phyloP scores from a whole-genome alignment of 2,888 invertebrate species.

The Troilus luridus region DNA sequence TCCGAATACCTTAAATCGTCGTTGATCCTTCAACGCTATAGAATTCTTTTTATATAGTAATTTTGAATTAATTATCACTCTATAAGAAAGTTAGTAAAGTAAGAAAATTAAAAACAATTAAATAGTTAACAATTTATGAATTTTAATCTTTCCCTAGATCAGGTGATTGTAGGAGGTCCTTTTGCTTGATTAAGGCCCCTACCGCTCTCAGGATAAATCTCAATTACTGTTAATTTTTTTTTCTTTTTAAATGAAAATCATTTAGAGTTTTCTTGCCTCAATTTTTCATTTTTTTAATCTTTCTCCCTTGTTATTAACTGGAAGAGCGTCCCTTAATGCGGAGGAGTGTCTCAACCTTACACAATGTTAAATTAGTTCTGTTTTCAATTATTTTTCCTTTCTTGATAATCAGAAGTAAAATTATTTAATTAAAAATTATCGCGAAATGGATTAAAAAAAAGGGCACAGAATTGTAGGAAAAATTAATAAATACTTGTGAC shows the following conservation, averaged over 20 bases:
- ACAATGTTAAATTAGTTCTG: neutral
- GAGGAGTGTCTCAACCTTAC: neutral
- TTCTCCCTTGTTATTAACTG: neutral
- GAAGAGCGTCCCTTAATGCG: neutral
- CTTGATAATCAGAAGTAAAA: neutral
- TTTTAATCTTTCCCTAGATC: neutral
- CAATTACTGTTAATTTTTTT: slow-evolving; percentile 13
- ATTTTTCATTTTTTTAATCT: slow-evolving; percentile 36
- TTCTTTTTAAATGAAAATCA: slow-evolving; percentile 17
- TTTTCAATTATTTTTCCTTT: neutral
- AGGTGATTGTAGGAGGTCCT: neutral
- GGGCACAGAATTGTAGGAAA: no score
- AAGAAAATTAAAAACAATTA: neutral
- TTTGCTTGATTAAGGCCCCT: slow-evolving; percentile 14
- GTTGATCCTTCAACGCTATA: no score
- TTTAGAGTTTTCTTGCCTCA: slow-evolving; percentile 18
- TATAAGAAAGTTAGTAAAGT: no score
- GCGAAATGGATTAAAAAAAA: neutral
- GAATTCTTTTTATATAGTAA: no score
- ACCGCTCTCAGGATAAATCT: neutral
- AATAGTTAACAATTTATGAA: slow-evolving; percentile 27
- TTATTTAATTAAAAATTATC: neutral
- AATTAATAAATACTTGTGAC: no score
- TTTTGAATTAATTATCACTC: no score
- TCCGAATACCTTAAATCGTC: no score